Base-by-base conservation (phyloP, 1,140 invertebrate genomes). In the Cepaea nemoralis region DNA sequence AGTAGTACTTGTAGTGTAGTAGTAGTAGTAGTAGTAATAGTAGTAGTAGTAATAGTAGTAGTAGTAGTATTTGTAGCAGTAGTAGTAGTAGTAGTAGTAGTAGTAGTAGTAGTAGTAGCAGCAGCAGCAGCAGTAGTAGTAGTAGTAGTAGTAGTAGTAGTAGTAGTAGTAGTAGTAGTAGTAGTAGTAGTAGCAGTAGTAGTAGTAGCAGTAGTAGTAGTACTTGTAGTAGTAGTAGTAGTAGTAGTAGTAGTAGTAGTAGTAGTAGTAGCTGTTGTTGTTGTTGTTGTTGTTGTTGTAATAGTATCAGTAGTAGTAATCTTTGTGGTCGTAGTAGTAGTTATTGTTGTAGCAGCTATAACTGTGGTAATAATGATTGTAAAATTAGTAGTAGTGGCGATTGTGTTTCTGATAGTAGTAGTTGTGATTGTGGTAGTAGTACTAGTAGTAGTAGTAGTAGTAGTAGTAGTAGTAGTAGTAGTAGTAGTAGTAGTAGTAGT, bases 121-220 rank as follows among this genome's bases (percentile, higher is more conserved):
- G 50, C 50, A 55, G 50, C n/a, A 55, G 50, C n/a, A 16, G 50
- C n/a, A 55, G 50, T 55, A 55, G 50, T 55, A 55, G 50, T 55
- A 55, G 50, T 55, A 55, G 50, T 55, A 55, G 50, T 55, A 55
- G 50, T 55, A 55, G 50, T 55, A 55, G 50, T 55, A 55, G 50
- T 55, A 55, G 50, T 55, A 55, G 50, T 55, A 55, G 50, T 55
- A 55, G 50, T 55, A 55, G 50, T 55, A 55, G 50, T 55, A 55
- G 50, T 55, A 55, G 50, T 55, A 55, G 50, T 55, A 55, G 50
- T 55, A 55, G 50, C n/a, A 55, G 50, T 55, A 55, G 50, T 55
- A 55, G 50, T 55, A 55, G 50, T 55, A 55, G 50, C n/a, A 55
- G 50, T 55, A 55, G 50, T 55, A 55, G 50, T 55, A 55, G 50